Evolutionary conservation across 1,140 invertebrate species (phyloP).

Genomic region (Parapsyche elsis): DNA sequence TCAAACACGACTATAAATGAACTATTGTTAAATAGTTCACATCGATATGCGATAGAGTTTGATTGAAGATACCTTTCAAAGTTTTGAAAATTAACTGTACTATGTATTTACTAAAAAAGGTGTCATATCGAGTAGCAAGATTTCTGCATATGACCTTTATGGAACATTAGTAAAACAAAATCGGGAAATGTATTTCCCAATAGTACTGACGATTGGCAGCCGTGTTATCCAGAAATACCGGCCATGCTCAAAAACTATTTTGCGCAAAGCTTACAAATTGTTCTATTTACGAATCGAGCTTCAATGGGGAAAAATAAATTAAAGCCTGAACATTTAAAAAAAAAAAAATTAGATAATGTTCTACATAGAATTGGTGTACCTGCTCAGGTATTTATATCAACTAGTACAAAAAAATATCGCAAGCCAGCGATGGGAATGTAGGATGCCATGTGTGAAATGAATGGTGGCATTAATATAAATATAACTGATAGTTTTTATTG

Average conservation of each 20-base stretch:
- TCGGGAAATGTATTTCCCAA: constrained; percentile 91
- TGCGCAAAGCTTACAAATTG: constrained; percentile 83
- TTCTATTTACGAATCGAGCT: constrained; percentile 94
- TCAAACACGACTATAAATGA: constrained; percentile 74
- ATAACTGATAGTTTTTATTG: constrained; percentile 82
- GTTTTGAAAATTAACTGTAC: constrained; percentile 72
- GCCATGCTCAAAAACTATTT: constrained; percentile 78
- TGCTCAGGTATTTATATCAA: constrained; percentile 87
- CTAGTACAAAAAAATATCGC: constrained; percentile 77
- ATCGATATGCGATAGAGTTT: constrained; percentile 72
- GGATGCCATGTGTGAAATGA: constrained; percentile 74
- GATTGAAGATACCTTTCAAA: constrained; percentile 69
- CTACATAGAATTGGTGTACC: constrained; percentile 80
- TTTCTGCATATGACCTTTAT: constrained; percentile 95
- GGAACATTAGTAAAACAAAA: constrained; percentile 93
- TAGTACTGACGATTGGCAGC: constrained; percentile 88
- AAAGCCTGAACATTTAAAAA: constrained; percentile 81
- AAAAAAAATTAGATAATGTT: constrained; percentile 84
- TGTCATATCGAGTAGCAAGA: constrained; percentile 70
- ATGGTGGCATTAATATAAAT: constrained; percentile 75
- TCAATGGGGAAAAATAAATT: constrained; percentile 76
- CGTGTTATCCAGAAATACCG: constrained; percentile 76
- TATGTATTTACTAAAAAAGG: constrained; percentile 75
- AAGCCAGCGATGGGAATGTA: constrained; percentile 94
- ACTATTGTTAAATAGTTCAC: constrained; percentile 73